Base-by-base conservation (phyloP, 2,113 vertebrate genomes). In the Ursus arctos region DNA sequence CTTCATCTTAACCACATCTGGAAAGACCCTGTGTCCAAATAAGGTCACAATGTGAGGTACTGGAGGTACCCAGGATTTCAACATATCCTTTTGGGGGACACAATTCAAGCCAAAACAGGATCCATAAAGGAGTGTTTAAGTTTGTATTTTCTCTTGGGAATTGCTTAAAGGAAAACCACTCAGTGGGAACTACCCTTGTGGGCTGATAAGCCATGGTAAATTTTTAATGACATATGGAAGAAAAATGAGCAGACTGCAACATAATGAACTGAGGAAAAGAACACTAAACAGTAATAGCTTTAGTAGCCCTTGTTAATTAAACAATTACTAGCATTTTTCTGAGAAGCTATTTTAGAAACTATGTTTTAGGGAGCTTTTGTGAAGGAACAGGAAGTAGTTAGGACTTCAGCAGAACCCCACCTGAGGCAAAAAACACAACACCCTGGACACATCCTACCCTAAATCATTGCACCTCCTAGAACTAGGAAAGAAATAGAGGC, bases 311-410 rank as follows among this genome's bases (percentile, higher is more conserved):
- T 26, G 1, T 93, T 91, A 69, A 88, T 33, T 59, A 77, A 83
- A 63, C 11, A 69, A 0, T 72, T 31, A 2, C 26, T 49, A 53
- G 18, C 7, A 4, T 88, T 94, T 92, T 90, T 71, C 57, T 85
- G 65, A 71, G 82, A 79, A 74, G 74, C 18, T 90, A 12, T 79
- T 86, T 57, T 59, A 82, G 86, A 86, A 95, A 59, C 43, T 61
- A 13, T 43, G 21, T 93, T 91, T 94, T 94, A 28, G 53, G 79
- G 71, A 83, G 26, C 55, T 85, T 91, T 22, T 93, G 55, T 93
- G 55, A 69, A 59, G 33, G n/a, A 83, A 71, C 53, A 67, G 19
- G 15, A 77, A 59, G 33, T 63, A 61, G 49, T 83, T 81, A 40
- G 55, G 9, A 15, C 65, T 91, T 76, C 4, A 67, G 28, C 65